Base-by-base conservation (phyloP, 2,888 invertebrate genomes). In the Eristalis intricaria region DNA sequence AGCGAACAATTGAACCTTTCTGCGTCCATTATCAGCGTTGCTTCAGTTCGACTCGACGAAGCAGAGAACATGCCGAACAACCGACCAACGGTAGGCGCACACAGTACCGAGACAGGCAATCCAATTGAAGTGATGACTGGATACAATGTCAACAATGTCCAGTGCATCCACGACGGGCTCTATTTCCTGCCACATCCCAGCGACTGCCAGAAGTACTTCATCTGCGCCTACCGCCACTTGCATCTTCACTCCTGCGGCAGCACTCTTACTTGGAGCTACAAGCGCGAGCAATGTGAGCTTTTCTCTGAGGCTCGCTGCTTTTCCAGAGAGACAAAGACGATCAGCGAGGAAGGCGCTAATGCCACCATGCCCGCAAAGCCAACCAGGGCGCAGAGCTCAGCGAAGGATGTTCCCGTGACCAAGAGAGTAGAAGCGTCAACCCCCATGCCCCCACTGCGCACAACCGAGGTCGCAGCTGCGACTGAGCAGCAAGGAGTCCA, bases 181-280 rank as follows among this genome's bases (percentile, higher is more conserved):
- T 92, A 92, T 80, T 92, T 92, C 80, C 65, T 93, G 66, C 92
- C 92, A 4, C 92, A 92, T 90, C 92, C 92, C 2, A 88, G 40
- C 2, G 89, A 89, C 15, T 93, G 92, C 65, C 90, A 90, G 50
- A 73, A 89, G 40, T 93, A 92, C 85, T 92, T 90, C 58, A 90
- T 92, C 19, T 93, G 92, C 73, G 91, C 92, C 26, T 92, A 92
- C 64, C 91, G 91, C 0, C 91, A 91, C 50, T 84, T 92, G 75
- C 91, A 92, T 79, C 84, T 90, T 7, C 92, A 92, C 81, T 90
- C 90, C 11, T 92, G 92, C 71, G 92, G 92, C 0, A 84, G 71
- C 0, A 91, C 90, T 19, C 90, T 92, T 0, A 87, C 86, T 3
- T 92, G 92, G 92, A 91, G 91, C 65, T 92, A 90, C 73, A 89